Evolutionary conservation across 2,888 invertebrate genomes (phyloP), one percentile per base, ranked within the genome.

Genomic region (Idaea aversata): DNA sequence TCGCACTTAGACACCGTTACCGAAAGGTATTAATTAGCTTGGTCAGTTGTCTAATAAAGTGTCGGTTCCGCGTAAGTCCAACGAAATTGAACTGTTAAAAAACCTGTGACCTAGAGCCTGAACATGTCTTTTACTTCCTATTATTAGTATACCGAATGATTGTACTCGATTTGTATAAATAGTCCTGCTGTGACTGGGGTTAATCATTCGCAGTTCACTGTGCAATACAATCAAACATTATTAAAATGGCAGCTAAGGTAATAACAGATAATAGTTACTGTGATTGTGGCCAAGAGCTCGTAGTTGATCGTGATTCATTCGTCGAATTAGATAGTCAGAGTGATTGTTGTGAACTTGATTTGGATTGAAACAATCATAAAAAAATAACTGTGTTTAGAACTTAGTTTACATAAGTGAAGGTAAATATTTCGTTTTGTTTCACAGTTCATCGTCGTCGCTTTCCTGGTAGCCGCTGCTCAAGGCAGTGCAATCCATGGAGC

Each of bases 161-260:
- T 86, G 87, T 83, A 75, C 82, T 80, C 82, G 82, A 85, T 78
- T 72, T 67, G 72, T 85, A 86, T 86, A 86, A 87, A 89, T 91
- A 87, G 86, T 80, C 81, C 84, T 77, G 78, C 74, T 65, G 57
- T 77, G 74, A 76, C 79, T 82, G 77, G 83, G 84, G 84, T 81
- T 81, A 80, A 86, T 84, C 91, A 93, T 90, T 92, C 90, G 80
- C 88, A 88, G 88, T 87, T 82, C 76, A 87, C 87, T 87, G 88
- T 91, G 84, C 85, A 87, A 84, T 73, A 85, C 85, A 83, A 80
- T 83, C 84, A 83, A 86, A 87, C 83, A 83, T 59, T 73, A 81
- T 84, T 85, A 81, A 88, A 91, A 93, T 93, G 92, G 90, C 91
- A 86, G 88, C 91, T 86, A 92, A 93, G 92, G 92, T 93, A 86